Conservation (phyloP, 2,797 vertebrate species). For the Cynodonichthys magdalenae region DNA sequence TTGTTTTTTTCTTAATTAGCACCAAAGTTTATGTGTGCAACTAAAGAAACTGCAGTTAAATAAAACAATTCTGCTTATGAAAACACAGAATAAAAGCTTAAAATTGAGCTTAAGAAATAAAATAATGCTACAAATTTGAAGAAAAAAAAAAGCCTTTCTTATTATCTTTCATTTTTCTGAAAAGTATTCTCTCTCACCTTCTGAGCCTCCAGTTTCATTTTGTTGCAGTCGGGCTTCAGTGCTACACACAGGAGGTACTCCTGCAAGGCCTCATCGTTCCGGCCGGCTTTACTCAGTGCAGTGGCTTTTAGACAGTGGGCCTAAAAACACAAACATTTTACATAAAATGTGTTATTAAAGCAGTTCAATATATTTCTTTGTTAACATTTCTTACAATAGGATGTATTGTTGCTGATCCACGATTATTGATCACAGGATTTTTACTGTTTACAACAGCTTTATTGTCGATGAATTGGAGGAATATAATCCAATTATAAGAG, state of each 20-base stretch:
- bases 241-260: slow-evolving; percentile 90
- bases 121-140: background rate
- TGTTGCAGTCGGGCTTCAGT: slow-evolving; percentile 87
- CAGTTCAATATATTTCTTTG: background rate
- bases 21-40: too few species aligned
- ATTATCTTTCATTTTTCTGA: background rate
- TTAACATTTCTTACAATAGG: background rate
- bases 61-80: background rate
- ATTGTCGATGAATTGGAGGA: too few species aligned
- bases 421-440: background rate
- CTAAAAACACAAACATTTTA: slow-evolving; percentile 54
- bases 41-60: too few species aligned
- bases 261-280: slow-evolving; percentile 87
- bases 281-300: slow-evolving; percentile 83
- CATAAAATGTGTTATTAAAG: background rate
- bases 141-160: background rate
- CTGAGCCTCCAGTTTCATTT: slow-evolving; percentile 88
- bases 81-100: background rate
- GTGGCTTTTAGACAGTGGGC: slow-evolving; percentile 88
- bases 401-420: too few species aligned
- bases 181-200: slow-evolving; percentile 76
- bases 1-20: too few species aligned
- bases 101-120: background rate
- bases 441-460: background rate
- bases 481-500: too few species aligned